Evolutionary conservation across 2,888 invertebrate species (phyloP).

Genomic region (Tenthredo scrophulariae): DNA sequence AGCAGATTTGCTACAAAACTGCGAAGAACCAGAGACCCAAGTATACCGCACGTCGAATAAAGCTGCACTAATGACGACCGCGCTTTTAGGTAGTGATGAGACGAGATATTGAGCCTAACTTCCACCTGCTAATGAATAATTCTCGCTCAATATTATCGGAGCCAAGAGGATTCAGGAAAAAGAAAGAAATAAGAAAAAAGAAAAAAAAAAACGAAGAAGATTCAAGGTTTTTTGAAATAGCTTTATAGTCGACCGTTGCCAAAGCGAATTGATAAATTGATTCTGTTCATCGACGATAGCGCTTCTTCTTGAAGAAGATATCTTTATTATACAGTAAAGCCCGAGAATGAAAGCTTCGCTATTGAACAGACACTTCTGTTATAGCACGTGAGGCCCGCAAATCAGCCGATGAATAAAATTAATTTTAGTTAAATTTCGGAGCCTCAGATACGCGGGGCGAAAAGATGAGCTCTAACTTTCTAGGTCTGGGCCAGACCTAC

Average conservation of each 20-base stretch:
- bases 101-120: neutral
- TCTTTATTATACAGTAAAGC: neutral
- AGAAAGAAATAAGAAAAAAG: neutral
- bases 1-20: neutral
- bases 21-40: neutral
- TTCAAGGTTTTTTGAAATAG: neutral
- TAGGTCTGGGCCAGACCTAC: constrained; percentile 47
- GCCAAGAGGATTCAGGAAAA: neutral
- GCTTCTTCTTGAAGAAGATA: neutral
- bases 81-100: neutral
- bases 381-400: constrained; percentile 30
- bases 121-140: neutral
- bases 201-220: neutral
- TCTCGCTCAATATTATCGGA: neutral
- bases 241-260: neutral
- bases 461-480: constrained; percentile 22
- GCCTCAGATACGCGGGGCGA: neutral
- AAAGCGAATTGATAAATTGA: neutral
- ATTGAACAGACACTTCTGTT: neutral
- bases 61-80: neutral
- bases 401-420: constrained; percentile 34
- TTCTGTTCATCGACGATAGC: neutral
- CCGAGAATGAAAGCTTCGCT: neutral
- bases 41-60: neutral
- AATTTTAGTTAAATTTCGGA: constrained; percentile 35